phyloP scores from a whole-genome alignment of 2,888 invertebrate species.

The Eupithecia subfuscata region DNA sequence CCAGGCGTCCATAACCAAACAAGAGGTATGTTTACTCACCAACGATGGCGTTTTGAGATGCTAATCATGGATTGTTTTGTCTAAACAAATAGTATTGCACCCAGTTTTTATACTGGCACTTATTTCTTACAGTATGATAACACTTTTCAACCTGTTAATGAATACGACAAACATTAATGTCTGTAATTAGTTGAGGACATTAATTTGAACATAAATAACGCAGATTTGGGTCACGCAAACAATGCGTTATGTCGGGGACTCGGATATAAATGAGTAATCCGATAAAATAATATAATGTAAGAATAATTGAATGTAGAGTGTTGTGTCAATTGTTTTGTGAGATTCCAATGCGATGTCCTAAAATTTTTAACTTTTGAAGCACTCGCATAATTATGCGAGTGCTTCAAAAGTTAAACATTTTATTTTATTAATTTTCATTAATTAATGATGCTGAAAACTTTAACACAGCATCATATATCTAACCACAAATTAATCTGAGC shows the following conservation, averaged over 20 bases:
- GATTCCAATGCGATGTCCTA: background rate
- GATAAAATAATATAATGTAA: background rate
- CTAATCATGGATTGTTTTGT: background rate
- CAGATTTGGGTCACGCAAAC: constrained; percentile 31
- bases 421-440: too few species aligned
- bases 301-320: background rate
- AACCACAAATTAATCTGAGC: background rate
- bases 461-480: background rate
- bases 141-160: constrained; percentile 7
- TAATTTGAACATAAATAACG: constrained; percentile 23
- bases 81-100: background rate
- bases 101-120: background rate
- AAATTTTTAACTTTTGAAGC: background rate
- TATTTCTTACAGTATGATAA: background rate
- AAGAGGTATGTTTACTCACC: constrained; percentile 86
- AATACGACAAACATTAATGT: constrained; percentile 23
- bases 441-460: background rate
- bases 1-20: constrained; percentile 14
- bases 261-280: background rate
- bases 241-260: background rate
- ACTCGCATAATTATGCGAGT: too few species aligned
- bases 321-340: background rate
- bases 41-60: constrained; percentile 46
- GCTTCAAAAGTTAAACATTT: too few species aligned
- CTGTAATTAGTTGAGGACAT: constrained; percentile 25